phyloP scores from a whole-genome alignment of 1,140 invertebrate species.

The Apis florea region DNA sequence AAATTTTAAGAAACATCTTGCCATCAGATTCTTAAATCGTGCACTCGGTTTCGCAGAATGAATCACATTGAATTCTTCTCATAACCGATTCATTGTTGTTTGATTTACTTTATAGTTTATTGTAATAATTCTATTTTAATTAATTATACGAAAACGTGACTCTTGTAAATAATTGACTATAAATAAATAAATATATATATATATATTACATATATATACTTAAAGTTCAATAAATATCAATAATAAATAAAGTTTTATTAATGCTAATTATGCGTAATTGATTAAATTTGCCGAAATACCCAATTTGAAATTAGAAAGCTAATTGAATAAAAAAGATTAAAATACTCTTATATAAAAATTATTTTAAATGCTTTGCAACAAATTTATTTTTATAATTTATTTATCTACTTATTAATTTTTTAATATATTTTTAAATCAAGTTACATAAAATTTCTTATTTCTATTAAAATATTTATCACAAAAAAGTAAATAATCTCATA shows the following conservation, averaged over 20 bases:
- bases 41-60: conserved; percentile 52
- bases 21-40: conserved; percentile 62
- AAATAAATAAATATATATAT: conserved; percentile 54
- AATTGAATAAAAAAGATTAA: not conserved
- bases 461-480: not conserved
- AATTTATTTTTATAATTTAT: no score
- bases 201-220: conserved; percentile 55
- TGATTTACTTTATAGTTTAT: conserved; percentile 79
- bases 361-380: no score
- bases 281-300: not conserved
- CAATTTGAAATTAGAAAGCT: no score
- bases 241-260: conserved; percentile 72
- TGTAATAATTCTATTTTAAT: conserved; percentile 75
- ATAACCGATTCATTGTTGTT: conserved; percentile 72
- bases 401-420: no score
- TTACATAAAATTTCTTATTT: not conserved
- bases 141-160: conserved; percentile 66
- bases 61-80: conserved; percentile 60
- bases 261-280: conserved; percentile 41
- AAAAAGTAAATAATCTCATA: not conserved
- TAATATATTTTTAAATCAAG: not conserved
- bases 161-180: conserved; percentile 74
- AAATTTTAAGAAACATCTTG: conserved; percentile 67
- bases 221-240: conserved; percentile 67
- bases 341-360: not conserved